Evolutionary conservation across 2,888 invertebrate species (phyloP).

Genomic region (Criorhina ranunculi): DNA sequence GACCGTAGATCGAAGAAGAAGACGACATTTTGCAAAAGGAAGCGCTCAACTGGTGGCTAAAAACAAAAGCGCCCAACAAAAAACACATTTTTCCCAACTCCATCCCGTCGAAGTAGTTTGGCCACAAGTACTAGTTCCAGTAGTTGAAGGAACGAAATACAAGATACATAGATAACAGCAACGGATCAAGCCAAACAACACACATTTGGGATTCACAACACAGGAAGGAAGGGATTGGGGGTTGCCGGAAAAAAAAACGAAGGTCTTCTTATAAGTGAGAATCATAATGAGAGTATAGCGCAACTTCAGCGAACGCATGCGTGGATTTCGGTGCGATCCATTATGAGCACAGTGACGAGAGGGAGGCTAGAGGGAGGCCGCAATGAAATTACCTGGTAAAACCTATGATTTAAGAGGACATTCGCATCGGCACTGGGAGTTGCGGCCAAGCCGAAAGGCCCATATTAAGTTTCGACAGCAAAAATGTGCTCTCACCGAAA

Average conservation of each 20-base stretch:
- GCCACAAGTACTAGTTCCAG: slow-evolving; percentile 65
- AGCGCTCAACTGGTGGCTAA: slow-evolving; percentile 24
- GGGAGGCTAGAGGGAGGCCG: neutral
- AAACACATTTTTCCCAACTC: slow-evolving; percentile 52
- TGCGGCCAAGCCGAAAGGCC: slow-evolving; percentile 62
- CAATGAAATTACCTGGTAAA: slow-evolving; percentile 63
- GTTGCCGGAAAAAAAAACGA: slow-evolving; percentile 37
- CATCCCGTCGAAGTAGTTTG: slow-evolving; percentile 60
- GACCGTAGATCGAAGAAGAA: slow-evolving; percentile 59
- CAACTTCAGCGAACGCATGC: slow-evolving; percentile 35
- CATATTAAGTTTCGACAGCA: slow-evolving; percentile 72
- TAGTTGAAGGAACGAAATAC: slow-evolving; percentile 57
- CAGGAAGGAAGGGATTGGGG: slow-evolving; percentile 8
- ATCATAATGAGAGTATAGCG: slow-evolving; percentile 69
- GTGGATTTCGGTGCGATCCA: slow-evolving; percentile 68
- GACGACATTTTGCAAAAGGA: slow-evolving; percentile 65
- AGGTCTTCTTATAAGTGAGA: slow-evolving; percentile 60
- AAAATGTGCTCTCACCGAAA: slow-evolving; percentile 58
- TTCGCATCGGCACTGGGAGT: slow-evolving; percentile 67
- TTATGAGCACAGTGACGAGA: slow-evolving; percentile 10
- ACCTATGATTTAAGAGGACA: slow-evolving; percentile 68
- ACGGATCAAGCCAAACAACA: slow-evolving; percentile 53
- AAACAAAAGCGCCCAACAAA: slow-evolving; percentile 58
- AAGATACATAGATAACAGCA: slow-evolving; percentile 66
- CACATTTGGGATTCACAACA: slow-evolving; percentile 51